Conservation (phyloP, 2,797 vertebrate genomes). For the Garrulus glandarius region DNA sequence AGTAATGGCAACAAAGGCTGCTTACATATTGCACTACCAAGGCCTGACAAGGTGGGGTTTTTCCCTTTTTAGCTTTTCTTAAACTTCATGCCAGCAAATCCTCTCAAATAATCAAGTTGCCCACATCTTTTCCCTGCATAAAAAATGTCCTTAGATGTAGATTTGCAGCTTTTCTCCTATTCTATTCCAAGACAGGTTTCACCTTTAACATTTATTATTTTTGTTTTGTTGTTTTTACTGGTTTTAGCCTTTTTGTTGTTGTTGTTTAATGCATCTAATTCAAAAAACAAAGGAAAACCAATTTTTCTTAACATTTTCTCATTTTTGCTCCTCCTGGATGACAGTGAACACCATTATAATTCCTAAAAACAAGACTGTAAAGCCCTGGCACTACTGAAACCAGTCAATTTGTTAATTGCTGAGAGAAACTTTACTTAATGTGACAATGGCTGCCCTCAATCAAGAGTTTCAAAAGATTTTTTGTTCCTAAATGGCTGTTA, state of each 20-base stretch:
- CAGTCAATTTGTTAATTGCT: background rate
- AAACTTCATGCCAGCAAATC: background rate
- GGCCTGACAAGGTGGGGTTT: background rate
- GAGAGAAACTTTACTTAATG: background rate
- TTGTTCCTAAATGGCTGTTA: background rate
- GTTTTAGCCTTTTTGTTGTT: background rate
- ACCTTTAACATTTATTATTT: background rate
- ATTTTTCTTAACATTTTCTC: background rate
- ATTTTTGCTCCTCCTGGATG: background rate
- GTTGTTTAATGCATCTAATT: background rate
- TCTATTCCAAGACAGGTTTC: background rate
- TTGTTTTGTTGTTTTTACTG: background rate
- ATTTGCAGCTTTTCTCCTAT: background rate
- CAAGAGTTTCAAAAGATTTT: background rate
- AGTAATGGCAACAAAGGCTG: background rate
- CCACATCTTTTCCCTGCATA: background rate
- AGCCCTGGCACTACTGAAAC: background rate
- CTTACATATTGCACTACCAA: background rate
- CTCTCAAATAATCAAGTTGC: background rate
- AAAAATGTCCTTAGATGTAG: rapidly evolving
- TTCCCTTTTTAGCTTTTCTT: background rate
- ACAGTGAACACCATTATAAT: background rate
- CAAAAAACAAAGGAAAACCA: background rate
- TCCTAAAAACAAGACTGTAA: background rate
- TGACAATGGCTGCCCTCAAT: background rate